Percentiles rank a stretch among this genome's conserved stretches.
phyloP scores from a whole-genome alignment of 2,113 vertebrate species.

The Myotis lucifugus region DNA sequence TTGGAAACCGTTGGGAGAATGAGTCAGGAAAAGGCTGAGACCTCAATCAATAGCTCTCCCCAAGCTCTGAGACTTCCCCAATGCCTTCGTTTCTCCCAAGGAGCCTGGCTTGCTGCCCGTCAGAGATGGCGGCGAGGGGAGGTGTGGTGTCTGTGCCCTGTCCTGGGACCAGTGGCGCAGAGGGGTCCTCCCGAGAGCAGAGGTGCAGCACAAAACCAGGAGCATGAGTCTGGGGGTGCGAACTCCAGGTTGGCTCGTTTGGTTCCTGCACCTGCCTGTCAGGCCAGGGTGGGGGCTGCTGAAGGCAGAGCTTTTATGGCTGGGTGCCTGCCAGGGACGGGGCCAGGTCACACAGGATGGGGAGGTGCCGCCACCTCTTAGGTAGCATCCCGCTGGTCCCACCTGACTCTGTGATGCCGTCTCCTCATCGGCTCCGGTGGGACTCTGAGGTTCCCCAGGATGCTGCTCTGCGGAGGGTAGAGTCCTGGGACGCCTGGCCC shows the following conservation, averaged over 20 bases:
- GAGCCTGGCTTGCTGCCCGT: slow-evolving; percentile 38
- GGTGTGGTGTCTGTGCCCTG: not conserved
- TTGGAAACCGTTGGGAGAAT: slow-evolving; percentile 41
- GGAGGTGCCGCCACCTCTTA: not conserved
- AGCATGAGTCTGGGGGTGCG: not conserved
- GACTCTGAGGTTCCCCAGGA: slow-evolving; percentile 20
- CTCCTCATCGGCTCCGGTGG: slow-evolving; percentile 42
- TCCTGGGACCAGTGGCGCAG: not conserved
- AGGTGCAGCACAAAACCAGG: not conserved
- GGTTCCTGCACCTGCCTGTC: not conserved
- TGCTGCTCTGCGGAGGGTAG: not conserved
- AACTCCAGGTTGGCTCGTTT: not conserved
- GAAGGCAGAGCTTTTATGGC: not conserved
- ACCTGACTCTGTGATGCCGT: slow-evolving; percentile 21
- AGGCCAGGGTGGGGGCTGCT: not conserved
- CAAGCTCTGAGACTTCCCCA: slow-evolving; percentile 43
- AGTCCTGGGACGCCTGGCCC: not conserved
- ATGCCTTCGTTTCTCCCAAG: slow-evolving; percentile 3
- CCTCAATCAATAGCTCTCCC: not conserved
- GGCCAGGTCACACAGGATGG: not conserved
- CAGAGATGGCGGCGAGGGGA: not conserved
- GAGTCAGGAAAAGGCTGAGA: slow-evolving; percentile 57
- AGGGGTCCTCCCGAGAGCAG: not conserved
- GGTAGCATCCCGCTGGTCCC: not conserved
- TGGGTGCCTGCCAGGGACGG: not conserved